These are phyloP conservation scores for Druon quercuslanigerum DNA, from an alignment of 1,140 invertebrate species.

Conservation along the genomic window DNA sequence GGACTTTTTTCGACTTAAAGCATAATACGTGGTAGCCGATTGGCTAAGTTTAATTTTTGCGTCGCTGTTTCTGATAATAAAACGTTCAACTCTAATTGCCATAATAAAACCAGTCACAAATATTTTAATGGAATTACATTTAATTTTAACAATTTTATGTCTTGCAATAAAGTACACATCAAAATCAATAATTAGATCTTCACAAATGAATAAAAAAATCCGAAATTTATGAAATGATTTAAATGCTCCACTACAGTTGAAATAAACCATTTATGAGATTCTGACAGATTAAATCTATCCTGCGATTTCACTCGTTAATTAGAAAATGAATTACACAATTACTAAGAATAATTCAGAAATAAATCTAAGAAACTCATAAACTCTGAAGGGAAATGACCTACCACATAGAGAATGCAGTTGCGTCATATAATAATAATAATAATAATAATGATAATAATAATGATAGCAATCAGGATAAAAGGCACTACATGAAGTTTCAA, in stretches of 20 bases:
- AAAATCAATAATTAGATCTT: background rate
- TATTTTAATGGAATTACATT: background rate
- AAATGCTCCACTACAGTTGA: constrained; percentile 1
- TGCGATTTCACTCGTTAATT: constrained; percentile 13
- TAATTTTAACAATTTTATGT: background rate
- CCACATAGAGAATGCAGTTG: background rate
- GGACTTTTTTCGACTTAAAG: background rate
- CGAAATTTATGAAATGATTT: background rate
- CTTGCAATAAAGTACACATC: background rate
- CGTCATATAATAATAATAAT: constrained; percentile 2
- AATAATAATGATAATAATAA: constrained; percentile 1
- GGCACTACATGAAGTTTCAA: background rate
- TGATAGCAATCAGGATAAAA: background rate
- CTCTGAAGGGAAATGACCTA: constrained; percentile 2
- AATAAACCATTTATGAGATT: constrained; percentile 21
- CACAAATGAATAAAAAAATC: background rate
- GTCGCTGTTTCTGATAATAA: no score
- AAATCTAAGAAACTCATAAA: constrained; percentile 22
- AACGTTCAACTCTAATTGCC: background rate
- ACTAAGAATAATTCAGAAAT: background rate
- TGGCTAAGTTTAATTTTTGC: no score
- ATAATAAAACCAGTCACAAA: background rate
- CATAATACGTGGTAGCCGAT: no score
- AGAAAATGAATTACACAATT: constrained; percentile 31
- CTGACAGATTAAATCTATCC: constrained; percentile 19